A percentile compares a stretch with the other conserved stretches of the same genome.
Conservation (phyloP, 2,797 vertebrate species). For the Hybognathus amarus region DNA sequence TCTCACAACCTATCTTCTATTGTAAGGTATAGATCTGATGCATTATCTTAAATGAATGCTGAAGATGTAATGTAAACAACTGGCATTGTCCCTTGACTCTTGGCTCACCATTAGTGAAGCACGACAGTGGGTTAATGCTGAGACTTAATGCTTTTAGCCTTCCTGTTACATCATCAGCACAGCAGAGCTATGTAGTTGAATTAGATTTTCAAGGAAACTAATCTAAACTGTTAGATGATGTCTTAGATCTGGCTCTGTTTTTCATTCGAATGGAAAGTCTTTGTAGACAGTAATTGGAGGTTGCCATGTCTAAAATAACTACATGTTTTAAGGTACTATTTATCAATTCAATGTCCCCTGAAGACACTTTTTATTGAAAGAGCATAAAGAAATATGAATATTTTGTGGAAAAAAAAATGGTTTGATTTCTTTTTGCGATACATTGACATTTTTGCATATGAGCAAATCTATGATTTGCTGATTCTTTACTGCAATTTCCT, state of each 20-base stretch:
- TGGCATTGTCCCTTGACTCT: constrained; percentile 65
- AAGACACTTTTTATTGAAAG: neutral
- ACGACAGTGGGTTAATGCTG: constrained; percentile 45
- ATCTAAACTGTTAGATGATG: neutral
- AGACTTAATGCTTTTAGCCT: constrained; percentile 68
- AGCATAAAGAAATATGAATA: neutral
- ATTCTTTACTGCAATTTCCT: neutral
- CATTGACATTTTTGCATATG: neutral
- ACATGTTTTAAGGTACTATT: neutral
- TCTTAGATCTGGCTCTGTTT: neutral
- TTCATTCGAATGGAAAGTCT: neutral
- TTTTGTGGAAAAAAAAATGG: neutral
- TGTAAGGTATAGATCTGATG: constrained; percentile 27
- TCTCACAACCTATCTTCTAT: constrained; percentile 42
- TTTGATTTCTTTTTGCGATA: neutral
- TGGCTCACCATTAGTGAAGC: constrained; percentile 51
- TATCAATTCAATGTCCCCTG: neutral
- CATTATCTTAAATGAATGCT: constrained; percentile 26
- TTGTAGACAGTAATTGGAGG: neutral
- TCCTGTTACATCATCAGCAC: constrained; percentile 52
- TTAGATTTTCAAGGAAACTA: neutral
- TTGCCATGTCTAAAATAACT: neutral
- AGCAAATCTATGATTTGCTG: neutral
- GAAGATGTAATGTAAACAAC: neutral
- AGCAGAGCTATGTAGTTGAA: neutral